Evolutionary conservation across 2,888 invertebrate species (phyloP).

Genomic region (Watsonalla binaria): DNA sequence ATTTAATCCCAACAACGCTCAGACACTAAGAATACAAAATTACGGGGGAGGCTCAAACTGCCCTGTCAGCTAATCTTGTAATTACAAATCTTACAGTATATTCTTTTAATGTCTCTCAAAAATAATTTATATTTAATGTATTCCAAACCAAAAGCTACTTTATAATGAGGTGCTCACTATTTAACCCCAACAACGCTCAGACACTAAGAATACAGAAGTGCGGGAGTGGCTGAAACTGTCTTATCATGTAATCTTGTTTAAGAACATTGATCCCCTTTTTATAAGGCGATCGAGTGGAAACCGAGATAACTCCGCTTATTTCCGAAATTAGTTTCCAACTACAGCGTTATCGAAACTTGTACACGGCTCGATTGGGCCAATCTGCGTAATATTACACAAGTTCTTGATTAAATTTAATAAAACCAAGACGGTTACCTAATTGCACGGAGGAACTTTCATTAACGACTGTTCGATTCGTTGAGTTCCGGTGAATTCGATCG

Average conservation of each 20-base stretch:
- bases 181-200: slow-evolving; percentile 14
- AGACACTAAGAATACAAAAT: slow-evolving; percentile 19
- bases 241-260: slow-evolving; percentile 52
- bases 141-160: not conserved
- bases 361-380: slow-evolving; percentile 73
- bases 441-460: slow-evolving; percentile 71
- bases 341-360: slow-evolving; percentile 75
- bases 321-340: slow-evolving; percentile 75
- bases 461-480: slow-evolving; percentile 73
- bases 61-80: slow-evolving; percentile 50
- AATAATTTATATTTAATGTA: no score
- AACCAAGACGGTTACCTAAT: slow-evolving; percentile 76
- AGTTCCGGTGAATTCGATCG: slow-evolving; percentile 54
- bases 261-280: slow-evolving; percentile 64
- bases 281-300: slow-evolving; percentile 62
- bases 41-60: slow-evolving; percentile 19
- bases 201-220: slow-evolving; percentile 21
- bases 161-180: not conserved
- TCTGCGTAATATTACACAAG: slow-evolving; percentile 77
- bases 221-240: slow-evolving; percentile 19
- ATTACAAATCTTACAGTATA: no score
- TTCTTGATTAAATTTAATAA: slow-evolving; percentile 80
- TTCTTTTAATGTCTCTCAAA: no score
- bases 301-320: slow-evolving; percentile 68
- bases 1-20: slow-evolving; percentile 13